Conservation (phyloP, 2,888 invertebrate genomes). For the Acanthacorydalis orientalis region DNA sequence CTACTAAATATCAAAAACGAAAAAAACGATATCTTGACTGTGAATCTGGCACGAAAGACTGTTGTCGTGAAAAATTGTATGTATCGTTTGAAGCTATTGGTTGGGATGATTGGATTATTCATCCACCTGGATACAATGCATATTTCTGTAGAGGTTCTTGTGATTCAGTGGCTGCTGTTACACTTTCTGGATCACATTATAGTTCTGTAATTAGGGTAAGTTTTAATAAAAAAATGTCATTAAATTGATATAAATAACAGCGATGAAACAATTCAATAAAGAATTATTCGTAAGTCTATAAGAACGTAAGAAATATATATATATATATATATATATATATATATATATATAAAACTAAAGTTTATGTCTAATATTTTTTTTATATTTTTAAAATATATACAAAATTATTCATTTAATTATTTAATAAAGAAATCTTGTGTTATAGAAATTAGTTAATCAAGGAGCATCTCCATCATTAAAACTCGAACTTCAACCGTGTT, state of each 20-base stretch:
- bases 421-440: constrained; percentile 12
- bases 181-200: constrained; percentile 46
- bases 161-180: constrained; percentile 50
- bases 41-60: constrained; percentile 50
- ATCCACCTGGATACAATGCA: constrained; percentile 68
- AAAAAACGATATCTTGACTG: constrained; percentile 52
- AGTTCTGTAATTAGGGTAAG: constrained; percentile 59
- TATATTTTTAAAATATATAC: no score
- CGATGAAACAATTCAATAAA: no score
- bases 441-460: constrained; percentile 51
- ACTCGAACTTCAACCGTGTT: constrained; percentile 64
- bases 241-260: no score
- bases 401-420: no score
- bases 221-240: no score
- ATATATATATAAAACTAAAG: no score
- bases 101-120: constrained; percentile 79
- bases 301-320: neutral
- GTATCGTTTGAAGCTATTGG: constrained; percentile 72
- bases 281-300: no score
- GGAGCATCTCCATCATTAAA: constrained; percentile 27
- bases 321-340: no score
- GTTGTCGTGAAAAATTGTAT: constrained; percentile 67
- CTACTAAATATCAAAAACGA: constrained; percentile 27
- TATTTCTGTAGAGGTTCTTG: constrained; percentile 78
- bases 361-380: no score